These are phyloP conservation scores for Paramuricea clavata DNA, from an alignment of 92 coral and sea anemone species.

Conservation along the genomic window DNA sequence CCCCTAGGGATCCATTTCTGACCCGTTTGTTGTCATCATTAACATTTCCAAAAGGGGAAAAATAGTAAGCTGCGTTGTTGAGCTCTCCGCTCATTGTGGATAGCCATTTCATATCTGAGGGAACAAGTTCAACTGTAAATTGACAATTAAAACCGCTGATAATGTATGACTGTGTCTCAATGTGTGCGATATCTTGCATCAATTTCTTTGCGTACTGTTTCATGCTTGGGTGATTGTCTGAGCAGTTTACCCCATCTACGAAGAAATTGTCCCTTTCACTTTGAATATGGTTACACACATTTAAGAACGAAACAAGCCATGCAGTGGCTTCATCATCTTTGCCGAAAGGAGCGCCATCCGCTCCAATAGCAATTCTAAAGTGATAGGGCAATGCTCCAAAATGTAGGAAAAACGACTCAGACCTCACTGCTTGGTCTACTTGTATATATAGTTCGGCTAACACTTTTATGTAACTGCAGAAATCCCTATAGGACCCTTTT, in stretches of 20 bases:
- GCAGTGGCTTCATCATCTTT: slow-evolving; percentile 46
- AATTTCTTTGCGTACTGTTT: slow-evolving; percentile 55
- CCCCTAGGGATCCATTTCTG: slow-evolving; percentile 57
- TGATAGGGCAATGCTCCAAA: slow-evolving; percentile 56
- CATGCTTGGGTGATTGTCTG: slow-evolving; percentile 62
- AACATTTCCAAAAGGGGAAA: slow-evolving; percentile 50
- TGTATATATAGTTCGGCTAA: slow-evolving; percentile 67
- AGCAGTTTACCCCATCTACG: slow-evolving; percentile 70
- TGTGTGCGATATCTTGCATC: slow-evolving; percentile 49
- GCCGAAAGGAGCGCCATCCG: slow-evolving; percentile 57
- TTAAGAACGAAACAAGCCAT: slow-evolving; percentile 63
- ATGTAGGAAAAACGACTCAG: slow-evolving; percentile 55
- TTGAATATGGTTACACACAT: slow-evolving; percentile 60
- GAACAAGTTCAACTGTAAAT: slow-evolving; percentile 47
- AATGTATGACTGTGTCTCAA: slow-evolving; percentile 38
- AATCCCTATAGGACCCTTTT: slow-evolving; percentile 63
- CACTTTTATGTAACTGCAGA: slow-evolving; percentile 55
- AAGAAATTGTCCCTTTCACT: slow-evolving; percentile 68
- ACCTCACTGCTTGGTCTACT: slow-evolving; percentile 49
- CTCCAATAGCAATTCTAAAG: slow-evolving; percentile 63
- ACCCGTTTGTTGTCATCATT: slow-evolving; percentile 39
- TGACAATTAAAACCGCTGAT: slow-evolving; percentile 22
- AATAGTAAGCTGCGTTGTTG: slow-evolving; percentile 38
- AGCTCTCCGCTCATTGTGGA: slow-evolving; percentile 44
- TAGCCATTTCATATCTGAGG: slow-evolving; percentile 52